Percentiles rank a stretch among this genome's conserved stretches.
Evolutionary conservation across 2,113 vertebrate species (phyloP).

Genomic region (Donacobius atricapilla): DNA sequence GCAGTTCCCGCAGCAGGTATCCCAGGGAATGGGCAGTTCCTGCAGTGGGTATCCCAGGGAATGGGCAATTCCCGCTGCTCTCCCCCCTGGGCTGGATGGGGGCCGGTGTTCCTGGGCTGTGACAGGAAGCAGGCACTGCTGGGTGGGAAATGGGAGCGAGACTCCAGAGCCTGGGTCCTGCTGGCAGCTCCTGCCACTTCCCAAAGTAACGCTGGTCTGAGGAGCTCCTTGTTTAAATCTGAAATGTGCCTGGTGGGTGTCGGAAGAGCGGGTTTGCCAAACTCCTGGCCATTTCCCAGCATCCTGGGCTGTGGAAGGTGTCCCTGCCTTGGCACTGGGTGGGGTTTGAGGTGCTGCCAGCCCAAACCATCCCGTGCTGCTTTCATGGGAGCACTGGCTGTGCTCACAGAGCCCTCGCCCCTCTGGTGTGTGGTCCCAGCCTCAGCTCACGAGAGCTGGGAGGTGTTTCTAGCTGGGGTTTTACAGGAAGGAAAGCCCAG

Average conservation of each 20-base stretch:
- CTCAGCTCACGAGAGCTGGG: neutral
- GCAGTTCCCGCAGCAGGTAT: neutral
- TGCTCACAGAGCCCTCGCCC: neutral
- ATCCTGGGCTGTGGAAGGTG: neutral
- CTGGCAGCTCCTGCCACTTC: neutral
- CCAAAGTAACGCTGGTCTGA: neutral
- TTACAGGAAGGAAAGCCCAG: neutral
- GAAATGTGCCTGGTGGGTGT: neutral
- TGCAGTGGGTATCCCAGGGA: neutral
- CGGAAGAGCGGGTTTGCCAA: neutral
- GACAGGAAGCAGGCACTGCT: neutral
- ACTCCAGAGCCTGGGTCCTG: neutral
- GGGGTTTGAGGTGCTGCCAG: neutral
- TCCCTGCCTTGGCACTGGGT: neutral
- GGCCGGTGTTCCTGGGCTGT: neutral
- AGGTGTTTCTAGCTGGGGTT: neutral
- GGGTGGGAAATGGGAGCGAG: constrained; percentile 29
- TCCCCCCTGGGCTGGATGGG: accelerated
- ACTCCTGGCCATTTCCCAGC: neutral
- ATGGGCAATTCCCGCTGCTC: accelerated
- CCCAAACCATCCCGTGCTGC: neutral
- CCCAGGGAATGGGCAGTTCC: neutral
- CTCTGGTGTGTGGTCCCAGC: neutral
- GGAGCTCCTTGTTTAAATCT: neutral
- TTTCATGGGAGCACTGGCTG: neutral